A percentile compares a stretch with the other conserved stretches of the same genome.
Conservation (phyloP, 2,888 invertebrate species). For the Lapara coniferarum region DNA sequence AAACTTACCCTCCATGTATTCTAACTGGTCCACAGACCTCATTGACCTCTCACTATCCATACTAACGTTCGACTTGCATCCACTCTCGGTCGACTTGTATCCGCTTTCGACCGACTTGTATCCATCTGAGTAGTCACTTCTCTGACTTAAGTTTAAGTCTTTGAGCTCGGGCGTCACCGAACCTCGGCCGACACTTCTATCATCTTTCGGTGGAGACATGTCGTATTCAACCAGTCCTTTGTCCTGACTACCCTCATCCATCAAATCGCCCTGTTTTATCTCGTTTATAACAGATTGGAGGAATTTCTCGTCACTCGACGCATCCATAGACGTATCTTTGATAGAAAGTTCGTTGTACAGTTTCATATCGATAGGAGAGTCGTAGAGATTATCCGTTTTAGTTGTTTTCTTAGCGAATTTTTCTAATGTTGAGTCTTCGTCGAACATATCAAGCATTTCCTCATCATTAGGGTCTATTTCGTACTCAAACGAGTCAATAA, state of each 20-base stretch:
- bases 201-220: slow-evolving; percentile 62
- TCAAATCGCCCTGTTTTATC: slow-evolving; percentile 70
- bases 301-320: slow-evolving; percentile 67
- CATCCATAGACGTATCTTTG: slow-evolving; percentile 60
- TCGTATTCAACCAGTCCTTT: slow-evolving; percentile 77
- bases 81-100: slow-evolving; percentile 52
- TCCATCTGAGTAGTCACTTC: slow-evolving; percentile 61
- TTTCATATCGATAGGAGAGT: slow-evolving; percentile 53
- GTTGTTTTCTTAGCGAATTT: slow-evolving; percentile 50
- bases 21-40: slow-evolving; percentile 59
- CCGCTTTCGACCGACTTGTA: slow-evolving; percentile 58
- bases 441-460: slow-evolving; percentile 66
- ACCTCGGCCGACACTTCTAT: slow-evolving; percentile 40
- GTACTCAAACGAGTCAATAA: slow-evolving; percentile 71
- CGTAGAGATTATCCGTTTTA: slow-evolving; percentile 47
- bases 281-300: slow-evolving; percentile 77
- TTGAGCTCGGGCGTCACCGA: slow-evolving; percentile 72
- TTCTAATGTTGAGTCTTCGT: slow-evolving; percentile 52
- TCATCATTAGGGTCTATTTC: slow-evolving; percentile 72
- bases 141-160: slow-evolving; percentile 49
- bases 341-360: slow-evolving; percentile 54
- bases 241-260: slow-evolving; percentile 66
- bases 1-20: slow-evolving; percentile 52
- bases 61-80: slow-evolving; percentile 36
- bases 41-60: slow-evolving; percentile 37